These are phyloP conservation scores for Periophthalmus magnuspinnatus DNA, from an alignment of 2,797 vertebrate species.

Conservation along the genomic window DNA sequence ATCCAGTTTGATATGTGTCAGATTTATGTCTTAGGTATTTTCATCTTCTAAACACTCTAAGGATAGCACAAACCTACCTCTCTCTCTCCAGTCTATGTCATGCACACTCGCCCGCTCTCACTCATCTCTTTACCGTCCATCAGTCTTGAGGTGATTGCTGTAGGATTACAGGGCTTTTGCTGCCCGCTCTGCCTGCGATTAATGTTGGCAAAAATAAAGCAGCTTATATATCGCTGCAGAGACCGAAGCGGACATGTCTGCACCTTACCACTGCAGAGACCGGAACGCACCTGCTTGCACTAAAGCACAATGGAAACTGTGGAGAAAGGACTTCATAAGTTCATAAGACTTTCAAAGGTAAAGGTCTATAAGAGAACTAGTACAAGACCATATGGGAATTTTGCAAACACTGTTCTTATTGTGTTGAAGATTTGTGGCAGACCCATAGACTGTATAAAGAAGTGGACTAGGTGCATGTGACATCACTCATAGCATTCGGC, in stretches of 20 bases:
- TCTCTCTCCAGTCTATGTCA: constrained; percentile 33
- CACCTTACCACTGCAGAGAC: constrained; percentile 8
- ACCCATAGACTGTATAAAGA: no score
- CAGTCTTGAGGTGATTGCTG: constrained; percentile 65
- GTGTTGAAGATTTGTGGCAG: no score
- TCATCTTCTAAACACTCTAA: constrained; percentile 56
- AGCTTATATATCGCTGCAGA: constrained; percentile 39
- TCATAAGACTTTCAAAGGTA: no score
- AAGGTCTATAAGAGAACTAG: no score
- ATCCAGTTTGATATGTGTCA: constrained; percentile 57
- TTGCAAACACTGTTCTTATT: no score
- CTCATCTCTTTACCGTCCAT: constrained; percentile 51
- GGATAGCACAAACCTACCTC: constrained; percentile 40
- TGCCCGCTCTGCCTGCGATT: constrained; percentile 52
- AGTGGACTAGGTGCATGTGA: no score
- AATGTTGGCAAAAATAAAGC: constrained; percentile 57
- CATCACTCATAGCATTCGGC: no score
- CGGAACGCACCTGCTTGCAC: constrained; percentile 23
- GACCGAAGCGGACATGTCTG: constrained; percentile 30
- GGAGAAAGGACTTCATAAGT: constrained; percentile 12
- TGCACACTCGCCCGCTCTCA: constrained; percentile 33
- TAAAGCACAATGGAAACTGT: constrained; percentile 14
- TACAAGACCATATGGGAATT: no score
- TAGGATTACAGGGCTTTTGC: constrained; percentile 69
- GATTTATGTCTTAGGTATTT: constrained; percentile 67